Evolutionary conservation across 2,797 vertebrate genomes (phyloP), one percentile per base, ranked within the genome.

Genomic region (Odontamblyopus lacepedii): DNA sequence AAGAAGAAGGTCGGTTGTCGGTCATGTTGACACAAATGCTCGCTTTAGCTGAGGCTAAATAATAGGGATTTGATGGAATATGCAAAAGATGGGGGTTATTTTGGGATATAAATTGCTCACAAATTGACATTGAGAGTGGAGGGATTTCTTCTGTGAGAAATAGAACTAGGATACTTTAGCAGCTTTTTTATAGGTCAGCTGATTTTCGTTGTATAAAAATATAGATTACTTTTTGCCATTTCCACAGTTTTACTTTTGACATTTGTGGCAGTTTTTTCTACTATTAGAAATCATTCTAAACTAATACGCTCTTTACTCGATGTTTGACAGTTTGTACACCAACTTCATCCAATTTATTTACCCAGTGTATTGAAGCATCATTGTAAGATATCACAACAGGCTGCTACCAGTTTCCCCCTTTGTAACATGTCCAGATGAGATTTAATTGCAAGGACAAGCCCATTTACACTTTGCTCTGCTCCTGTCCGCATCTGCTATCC

Each of bases 361-460:
- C n/a, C 13, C 50, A 59, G 13, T 32, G 53, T 38, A 50, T 64
- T 8, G 8, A 71, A 41, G 44, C 57, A 41, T 72, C 59, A 57
- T 30, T 59, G 35, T 78, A 57, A 27, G 18, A 59, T 50, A 4
- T 64, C 56, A 62, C 56, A 27, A 62, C 15, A 60, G 66, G 30
- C 69, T 75, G 71, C 67, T 30, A 44, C 56, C 69, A 27, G 16
- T 68, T 62, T 48, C 75, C 56, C 48, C 44, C 59, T 23, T 50
- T 62, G 69, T 65, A 77, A 73, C 11, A 69, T 51, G 69, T 41
- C 60, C 64, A 78, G 68, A 79, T 75, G 76, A 79, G 73, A 50
- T 65, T 67, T 84, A 83, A 84, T 89, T 81, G 80, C 74, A 72
- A 9, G 30, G 57, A 73, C 65, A 81, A 61, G 55, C 76, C 74